phyloP scores from a whole-genome alignment of 2,113 vertebrate genomes.

The Cynoglossus semilaevis region DNA sequence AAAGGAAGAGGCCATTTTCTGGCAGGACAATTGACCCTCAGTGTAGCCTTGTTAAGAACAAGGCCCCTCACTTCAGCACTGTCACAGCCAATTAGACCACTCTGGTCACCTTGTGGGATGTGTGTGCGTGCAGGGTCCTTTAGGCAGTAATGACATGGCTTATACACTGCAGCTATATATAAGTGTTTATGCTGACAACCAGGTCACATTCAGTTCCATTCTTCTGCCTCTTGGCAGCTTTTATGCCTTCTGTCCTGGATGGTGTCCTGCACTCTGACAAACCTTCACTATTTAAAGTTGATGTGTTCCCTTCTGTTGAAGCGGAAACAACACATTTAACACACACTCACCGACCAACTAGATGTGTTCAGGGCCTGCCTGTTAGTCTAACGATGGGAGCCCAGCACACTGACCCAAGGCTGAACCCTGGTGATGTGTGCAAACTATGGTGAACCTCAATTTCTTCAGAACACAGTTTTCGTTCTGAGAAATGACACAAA shows the following conservation, averaged over 20 bases:
- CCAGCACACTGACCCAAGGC: slow-evolving; percentile 45
- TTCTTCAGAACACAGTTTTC: slow-evolving; percentile 11
- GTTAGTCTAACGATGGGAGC: slow-evolving; percentile 60
- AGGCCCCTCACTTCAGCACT: slow-evolving; percentile 43
- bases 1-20: slow-evolving; percentile 67
- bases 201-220: slow-evolving; percentile 29
- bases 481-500: slow-evolving; percentile 4
- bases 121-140: slow-evolving; percentile 39
- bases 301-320: slow-evolving; percentile 56
- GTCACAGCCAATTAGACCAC: slow-evolving; percentile 55
- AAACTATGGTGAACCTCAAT: slow-evolving; percentile 5
- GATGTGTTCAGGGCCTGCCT: slow-evolving; percentile 51
- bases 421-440: slow-evolving; percentile 48
- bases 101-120: slow-evolving; percentile 19
- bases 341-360: slow-evolving; percentile 61
- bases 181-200: slow-evolving; percentile 7
- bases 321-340: slow-evolving; percentile 55
- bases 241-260: slow-evolving; percentile 12
- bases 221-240: slow-evolving; percentile 25
- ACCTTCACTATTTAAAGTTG: slow-evolving; percentile 38
- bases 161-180: slow-evolving; percentile 36
- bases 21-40: slow-evolving; percentile 69
- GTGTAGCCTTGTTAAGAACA: slow-evolving; percentile 67
- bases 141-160: slow-evolving; percentile 62
- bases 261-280: slow-evolving; percentile 23